phyloP scores from a whole-genome alignment of 2,113 vertebrate genomes.

The Capreolus pygargus region DNA sequence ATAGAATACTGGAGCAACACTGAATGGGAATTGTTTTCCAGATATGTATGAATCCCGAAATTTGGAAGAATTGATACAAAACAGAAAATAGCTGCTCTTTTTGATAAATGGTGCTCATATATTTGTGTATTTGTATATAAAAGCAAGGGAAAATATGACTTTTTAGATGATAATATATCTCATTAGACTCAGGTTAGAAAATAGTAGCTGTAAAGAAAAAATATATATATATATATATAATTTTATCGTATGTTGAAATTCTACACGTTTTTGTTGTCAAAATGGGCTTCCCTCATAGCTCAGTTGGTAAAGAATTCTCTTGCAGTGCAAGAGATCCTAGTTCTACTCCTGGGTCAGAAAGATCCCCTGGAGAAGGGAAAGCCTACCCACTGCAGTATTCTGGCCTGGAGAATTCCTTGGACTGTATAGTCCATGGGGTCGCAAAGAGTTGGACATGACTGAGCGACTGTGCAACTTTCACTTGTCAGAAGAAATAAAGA shows the following conservation, averaged over 20 bases:
- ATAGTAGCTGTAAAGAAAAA: not conserved
- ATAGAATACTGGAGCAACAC: rapidly evolving
- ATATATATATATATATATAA: not conserved
- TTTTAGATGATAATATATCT: not conserved
- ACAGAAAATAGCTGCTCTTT: not conserved
- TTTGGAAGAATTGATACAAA: not conserved
- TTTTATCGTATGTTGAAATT: not conserved
- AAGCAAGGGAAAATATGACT: not conserved
- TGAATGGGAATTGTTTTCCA: not conserved
- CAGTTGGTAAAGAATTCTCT: not conserved
- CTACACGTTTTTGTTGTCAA: not conserved
- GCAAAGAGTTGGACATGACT: rapidly evolving
- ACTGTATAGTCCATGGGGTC: not conserved
- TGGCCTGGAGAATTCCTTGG: not conserved
- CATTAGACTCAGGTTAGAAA: not conserved
- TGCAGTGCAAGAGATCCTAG: not conserved
- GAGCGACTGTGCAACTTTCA: not conserved
- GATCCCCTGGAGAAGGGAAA: not conserved
- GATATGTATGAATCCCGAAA: not conserved
- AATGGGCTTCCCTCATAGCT: not conserved
- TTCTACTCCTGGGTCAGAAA: not conserved
- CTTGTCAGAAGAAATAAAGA: not conserved
- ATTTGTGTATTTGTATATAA: not conserved
- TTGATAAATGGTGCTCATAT: not conserved
- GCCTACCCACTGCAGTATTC: not conserved